Percentiles rank a stretch among this genome's conserved stretches.
Conservation (phyloP, 1,140 invertebrate species). For the Halyomorpha halys region DNA sequence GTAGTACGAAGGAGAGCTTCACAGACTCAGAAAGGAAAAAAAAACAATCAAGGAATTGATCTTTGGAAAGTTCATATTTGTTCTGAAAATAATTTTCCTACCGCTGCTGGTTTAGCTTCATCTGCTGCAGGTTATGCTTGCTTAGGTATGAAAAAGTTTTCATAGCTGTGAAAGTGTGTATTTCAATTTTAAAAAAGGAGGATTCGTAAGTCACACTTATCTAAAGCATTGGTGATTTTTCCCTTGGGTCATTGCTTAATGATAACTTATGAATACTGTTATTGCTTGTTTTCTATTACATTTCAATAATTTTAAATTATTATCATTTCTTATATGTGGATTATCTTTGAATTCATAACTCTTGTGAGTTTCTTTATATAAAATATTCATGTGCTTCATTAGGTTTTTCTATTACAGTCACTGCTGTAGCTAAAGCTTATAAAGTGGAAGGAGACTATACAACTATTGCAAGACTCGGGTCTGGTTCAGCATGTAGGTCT, state of each 20-base stretch:
- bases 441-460: constrained; percentile 72
- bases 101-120: constrained; percentile 93
- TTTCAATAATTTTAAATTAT: too few relatives aligned
- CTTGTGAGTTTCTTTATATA: not conserved
- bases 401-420: constrained; percentile 40
- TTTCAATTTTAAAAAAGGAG: too few relatives aligned
- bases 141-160: constrained; percentile 41
- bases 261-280: too few relatives aligned
- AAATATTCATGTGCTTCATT: not conserved
- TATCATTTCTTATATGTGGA: too few relatives aligned
- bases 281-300: too few relatives aligned
- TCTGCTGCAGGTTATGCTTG: constrained; percentile 97
- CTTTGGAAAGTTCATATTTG: constrained; percentile 74
- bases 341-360: too few relatives aligned
- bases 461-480: constrained; percentile 72
- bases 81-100: constrained; percentile 97
- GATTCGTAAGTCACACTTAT: too few relatives aligned
- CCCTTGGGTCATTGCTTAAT: too few relatives aligned
- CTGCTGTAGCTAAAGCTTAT: constrained; percentile 64
- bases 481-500: constrained; percentile 94
- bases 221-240: too few relatives aligned
- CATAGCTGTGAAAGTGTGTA: not conserved
- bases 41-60: constrained; percentile 31
- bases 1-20: constrained; percentile 35
- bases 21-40: constrained; percentile 35